Base-by-base conservation (phyloP, 1,140 invertebrate genomes). In the Ceratina calcarata region DNA sequence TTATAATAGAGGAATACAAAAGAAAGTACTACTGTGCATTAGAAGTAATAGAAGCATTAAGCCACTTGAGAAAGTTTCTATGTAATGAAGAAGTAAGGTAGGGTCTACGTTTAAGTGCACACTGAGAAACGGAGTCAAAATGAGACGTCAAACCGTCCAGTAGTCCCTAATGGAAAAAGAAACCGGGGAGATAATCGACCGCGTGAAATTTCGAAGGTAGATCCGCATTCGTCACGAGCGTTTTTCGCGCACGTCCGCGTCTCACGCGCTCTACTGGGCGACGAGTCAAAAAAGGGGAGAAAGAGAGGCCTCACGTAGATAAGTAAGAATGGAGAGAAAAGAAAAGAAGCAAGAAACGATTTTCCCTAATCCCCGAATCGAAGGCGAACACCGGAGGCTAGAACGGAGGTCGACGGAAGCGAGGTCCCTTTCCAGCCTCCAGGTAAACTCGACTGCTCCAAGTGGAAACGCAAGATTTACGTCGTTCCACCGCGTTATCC, bases 401-500 rank as follows among this genome's bases (percentile, higher is more conserved):
- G n/a, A 53, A 72, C 18, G 27, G 81, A 51, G 85, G 78, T 89
- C 81, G 75, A 85, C 86, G 82, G 86, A 85, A 89, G 88, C 86
- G 69, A 83, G 55, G 71, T 75, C 80, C 20, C 55, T 49, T 66
- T 74, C 51, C 70, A 60, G 60, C 1, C 18, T 16, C 18, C 24
- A 13, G 45, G 45, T n/a, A 45, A n/a, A 18, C 51, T 2, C 10
- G 0, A n/a, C 27, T 32, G 15, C n/a, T 7, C 24, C 15, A n/a
- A 53, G 55, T 58, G 20, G 37, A 10, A 61, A 58, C 67, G 22
- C 18, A 62, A 65, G 90, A 91, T 92, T 92, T 91, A 92, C 86
- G 67, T 86, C 90, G 90, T 90, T 90, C 76, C 88, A 86, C 65
- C 55, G 68, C 20, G 80, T 90, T 89, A 85, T 75, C 79, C 66